These are phyloP conservation scores for Epicauta chinensis DNA, from an alignment of 1,140 invertebrate species.

Conservation along the genomic window DNA sequence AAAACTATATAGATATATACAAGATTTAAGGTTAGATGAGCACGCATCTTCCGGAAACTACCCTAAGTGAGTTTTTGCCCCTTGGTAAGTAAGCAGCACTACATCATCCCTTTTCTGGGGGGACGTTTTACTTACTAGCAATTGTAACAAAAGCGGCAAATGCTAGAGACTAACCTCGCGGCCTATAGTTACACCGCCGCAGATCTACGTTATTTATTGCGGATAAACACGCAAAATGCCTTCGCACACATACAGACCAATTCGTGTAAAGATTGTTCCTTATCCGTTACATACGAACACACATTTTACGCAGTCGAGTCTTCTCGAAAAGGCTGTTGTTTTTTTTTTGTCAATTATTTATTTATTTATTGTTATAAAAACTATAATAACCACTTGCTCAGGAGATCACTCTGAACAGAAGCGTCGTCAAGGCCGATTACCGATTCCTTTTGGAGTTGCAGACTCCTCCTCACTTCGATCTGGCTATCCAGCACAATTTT, in stretches of 20 bases:
- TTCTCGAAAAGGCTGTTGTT: too few relatives aligned
- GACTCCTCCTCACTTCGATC: too few relatives aligned
- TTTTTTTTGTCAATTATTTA: too few relatives aligned
- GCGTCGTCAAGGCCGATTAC: too few relatives aligned
- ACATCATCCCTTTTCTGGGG: slow-evolving; percentile 1
- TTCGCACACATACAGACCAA: slow-evolving; percentile 17
- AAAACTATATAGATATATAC: too few relatives aligned
- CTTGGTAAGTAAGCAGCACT: slow-evolving; percentile 4
- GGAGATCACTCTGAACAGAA: too few relatives aligned
- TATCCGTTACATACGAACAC: too few relatives aligned
- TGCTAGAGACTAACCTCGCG: not conserved
- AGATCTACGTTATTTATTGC: slow-evolving; percentile 20
- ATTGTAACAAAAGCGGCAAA: not conserved
- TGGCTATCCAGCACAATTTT: too few relatives aligned
- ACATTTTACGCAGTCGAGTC: too few relatives aligned
- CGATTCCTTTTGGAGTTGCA: too few relatives aligned
- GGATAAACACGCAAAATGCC: slow-evolving; percentile 22
- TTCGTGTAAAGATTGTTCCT: slow-evolving; percentile 2
- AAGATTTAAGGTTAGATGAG: slow-evolving; percentile 19
- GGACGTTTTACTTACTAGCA: not conserved
- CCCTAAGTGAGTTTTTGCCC: slow-evolving; percentile 10
- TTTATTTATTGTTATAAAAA: too few relatives aligned
- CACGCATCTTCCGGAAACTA: slow-evolving; percentile 19
- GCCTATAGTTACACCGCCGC: not conserved
- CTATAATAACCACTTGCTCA: too few relatives aligned